These are phyloP conservation scores for Rhadina sibilatrix DNA, from an alignment of 2,113 vertebrate species.

Conservation along the genomic window DNA sequence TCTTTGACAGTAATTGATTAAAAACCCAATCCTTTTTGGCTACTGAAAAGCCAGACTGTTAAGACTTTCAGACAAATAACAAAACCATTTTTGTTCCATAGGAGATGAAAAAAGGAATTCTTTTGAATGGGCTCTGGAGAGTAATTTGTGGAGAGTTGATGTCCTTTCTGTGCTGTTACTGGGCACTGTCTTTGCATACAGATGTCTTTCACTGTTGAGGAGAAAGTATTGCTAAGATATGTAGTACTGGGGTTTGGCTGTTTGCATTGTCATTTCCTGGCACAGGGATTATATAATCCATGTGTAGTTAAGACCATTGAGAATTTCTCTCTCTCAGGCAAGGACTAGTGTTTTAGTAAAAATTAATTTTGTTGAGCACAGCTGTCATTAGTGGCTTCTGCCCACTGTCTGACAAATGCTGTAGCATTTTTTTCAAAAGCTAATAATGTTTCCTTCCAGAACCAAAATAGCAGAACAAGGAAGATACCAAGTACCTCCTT, in stretches of 20 bases:
- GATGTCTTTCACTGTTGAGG: not conserved
- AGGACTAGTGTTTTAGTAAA: not conserved
- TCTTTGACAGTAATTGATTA: not conserved
- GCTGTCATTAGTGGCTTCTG: slow-evolving; percentile 14
- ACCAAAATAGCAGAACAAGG: not conserved
- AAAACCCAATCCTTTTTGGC: not conserved
- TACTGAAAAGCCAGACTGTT: not conserved
- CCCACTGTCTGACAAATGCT: not conserved
- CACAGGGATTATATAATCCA: not conserved
- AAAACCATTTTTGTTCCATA: not conserved
- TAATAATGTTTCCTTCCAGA: not conserved
- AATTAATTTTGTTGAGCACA: not conserved
- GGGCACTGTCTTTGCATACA: not conserved
- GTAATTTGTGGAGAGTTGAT: not conserved
- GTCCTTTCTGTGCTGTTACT: not conserved
- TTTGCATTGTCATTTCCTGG: not conserved
- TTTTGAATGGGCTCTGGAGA: not conserved
- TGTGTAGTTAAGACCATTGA: not conserved
- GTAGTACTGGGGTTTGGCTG: not conserved
- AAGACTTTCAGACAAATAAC: not conserved
- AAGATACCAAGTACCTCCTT: not conserved
- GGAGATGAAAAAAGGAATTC: not conserved
- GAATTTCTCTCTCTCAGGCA: not conserved
- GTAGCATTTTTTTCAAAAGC: not conserved
- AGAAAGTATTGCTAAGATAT: not conserved